Conservation (phyloP, 2,113 vertebrate genomes). For the Fulmarus glacialis region DNA sequence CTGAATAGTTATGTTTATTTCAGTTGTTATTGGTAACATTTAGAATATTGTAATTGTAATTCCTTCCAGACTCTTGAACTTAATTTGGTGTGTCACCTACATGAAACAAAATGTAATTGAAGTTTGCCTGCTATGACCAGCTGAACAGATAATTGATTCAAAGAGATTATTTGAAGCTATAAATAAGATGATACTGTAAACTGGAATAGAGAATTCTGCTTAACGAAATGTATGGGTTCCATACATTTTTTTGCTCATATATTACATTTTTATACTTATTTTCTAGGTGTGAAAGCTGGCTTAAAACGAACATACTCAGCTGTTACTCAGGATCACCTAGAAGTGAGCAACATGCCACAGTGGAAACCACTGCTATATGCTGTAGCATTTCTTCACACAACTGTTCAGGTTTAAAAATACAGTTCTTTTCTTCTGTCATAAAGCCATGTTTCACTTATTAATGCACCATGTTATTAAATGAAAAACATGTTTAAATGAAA, state of each 20-base stretch:
- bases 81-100: background rate
- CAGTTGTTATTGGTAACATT: background rate
- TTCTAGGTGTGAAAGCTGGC: slow-evolving; percentile 83
- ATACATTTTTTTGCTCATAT: background rate
- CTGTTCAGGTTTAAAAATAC: slow-evolving; percentile 78
- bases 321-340: slow-evolving; percentile 83
- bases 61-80: background rate
- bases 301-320: slow-evolving; percentile 82
- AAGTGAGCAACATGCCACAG: slow-evolving; percentile 79
- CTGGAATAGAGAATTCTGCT: background rate
- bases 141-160: background rate
- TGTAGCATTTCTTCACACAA: slow-evolving; percentile 85
- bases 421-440: background rate
- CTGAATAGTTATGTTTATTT: background rate
- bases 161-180: background rate
- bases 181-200: background rate
- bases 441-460: background rate
- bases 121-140: background rate
- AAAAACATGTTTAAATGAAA: background rate
- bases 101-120: background rate
- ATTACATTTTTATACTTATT: background rate
- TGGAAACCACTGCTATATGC: slow-evolving; percentile 85
- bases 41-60: background rate
- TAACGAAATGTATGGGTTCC: background rate
- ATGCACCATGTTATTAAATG: background rate